phyloP scores from a whole-genome alignment of 2,888 invertebrate species.

The Cyaniris semiargus region DNA sequence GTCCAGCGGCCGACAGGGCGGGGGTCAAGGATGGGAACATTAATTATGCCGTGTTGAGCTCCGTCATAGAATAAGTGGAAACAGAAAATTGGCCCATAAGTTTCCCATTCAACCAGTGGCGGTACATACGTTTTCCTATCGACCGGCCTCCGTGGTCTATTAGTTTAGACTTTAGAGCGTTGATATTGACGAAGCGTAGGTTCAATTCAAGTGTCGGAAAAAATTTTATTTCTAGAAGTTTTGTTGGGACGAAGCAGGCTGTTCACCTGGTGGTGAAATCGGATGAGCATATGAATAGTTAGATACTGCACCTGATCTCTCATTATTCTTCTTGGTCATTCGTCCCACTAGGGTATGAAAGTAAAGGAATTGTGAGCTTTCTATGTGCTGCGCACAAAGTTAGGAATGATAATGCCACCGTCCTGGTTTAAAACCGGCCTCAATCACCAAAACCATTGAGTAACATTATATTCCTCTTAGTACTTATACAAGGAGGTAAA shows the following conservation, averaged over 20 bases:
- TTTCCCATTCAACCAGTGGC: not conserved
- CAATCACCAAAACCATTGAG: too few relatives aligned
- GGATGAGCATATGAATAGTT: not conserved
- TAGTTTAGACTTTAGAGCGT: too few relatives aligned
- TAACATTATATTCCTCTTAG: too few relatives aligned
- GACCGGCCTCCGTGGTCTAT: too few relatives aligned
- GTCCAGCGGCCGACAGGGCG: slow-evolving; percentile 20
- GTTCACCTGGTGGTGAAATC: not conserved
- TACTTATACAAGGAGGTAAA: too few relatives aligned
- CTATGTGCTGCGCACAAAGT: too few relatives aligned
- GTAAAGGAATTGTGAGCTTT: too few relatives aligned
- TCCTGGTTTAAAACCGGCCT: too few relatives aligned
- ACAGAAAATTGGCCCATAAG: not conserved
- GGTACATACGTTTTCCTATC: not conserved
- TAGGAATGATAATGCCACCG: too few relatives aligned
- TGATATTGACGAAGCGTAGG: too few relatives aligned
- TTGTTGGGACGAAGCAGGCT: not conserved
- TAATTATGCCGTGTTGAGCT: slow-evolving; percentile 46
- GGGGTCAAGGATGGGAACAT: slow-evolving; percentile 44
- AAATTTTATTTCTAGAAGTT: not conserved
- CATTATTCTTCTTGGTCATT: not conserved
- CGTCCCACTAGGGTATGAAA: too few relatives aligned
- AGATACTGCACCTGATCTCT: not conserved
- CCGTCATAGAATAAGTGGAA: not conserved
- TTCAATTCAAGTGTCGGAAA: too few relatives aligned